Conservation (phyloP, 2,888 invertebrate genomes). For the Arge pagana region DNA sequence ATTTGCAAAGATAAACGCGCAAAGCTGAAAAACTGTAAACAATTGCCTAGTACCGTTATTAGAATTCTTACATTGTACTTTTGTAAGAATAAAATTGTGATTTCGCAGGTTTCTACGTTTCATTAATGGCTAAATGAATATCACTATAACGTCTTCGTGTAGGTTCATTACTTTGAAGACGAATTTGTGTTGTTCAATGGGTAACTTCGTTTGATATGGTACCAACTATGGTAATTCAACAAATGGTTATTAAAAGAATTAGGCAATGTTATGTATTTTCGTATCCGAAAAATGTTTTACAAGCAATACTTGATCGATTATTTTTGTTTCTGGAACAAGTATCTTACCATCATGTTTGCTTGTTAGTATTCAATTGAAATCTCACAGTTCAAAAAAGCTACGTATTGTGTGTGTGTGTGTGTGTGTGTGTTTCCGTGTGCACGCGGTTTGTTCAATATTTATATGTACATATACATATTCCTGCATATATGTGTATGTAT, state of each 20-base stretch:
- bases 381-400: conserved; percentile 17
- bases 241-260: not conserved
- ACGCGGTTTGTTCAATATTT: no score
- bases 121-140: conserved; percentile 1
- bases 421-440: no score
- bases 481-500: conserved; percentile 1
- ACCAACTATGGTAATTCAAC: not conserved
- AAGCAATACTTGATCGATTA: conserved; percentile 16
- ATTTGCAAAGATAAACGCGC: conserved; percentile 11
- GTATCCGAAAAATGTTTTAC: conserved; percentile 7
- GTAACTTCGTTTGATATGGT: not conserved
- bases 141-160: not conserved
- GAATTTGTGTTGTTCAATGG: conserved; percentile 4
- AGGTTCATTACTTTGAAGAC: not conserved
- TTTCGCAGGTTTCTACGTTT: conserved; percentile 1
- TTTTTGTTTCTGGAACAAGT: conserved; percentile 1
- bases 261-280: conserved; percentile 6
- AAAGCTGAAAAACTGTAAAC: conserved; percentile 9
- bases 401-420: conserved; percentile 3
- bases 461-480: not conserved
- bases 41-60: conserved; percentile 4
- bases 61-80: conserved; percentile 4
- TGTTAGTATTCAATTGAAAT: conserved; percentile 11
- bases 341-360: conserved; percentile 11
- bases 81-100: conserved; percentile 1